Percentiles rank a stretch among this genome's conserved stretches.
These are phyloP conservation scores for Quadroppia sp. DNA, from an alignment of 2,888 invertebrate species.

Conservation along the genomic window DNA sequence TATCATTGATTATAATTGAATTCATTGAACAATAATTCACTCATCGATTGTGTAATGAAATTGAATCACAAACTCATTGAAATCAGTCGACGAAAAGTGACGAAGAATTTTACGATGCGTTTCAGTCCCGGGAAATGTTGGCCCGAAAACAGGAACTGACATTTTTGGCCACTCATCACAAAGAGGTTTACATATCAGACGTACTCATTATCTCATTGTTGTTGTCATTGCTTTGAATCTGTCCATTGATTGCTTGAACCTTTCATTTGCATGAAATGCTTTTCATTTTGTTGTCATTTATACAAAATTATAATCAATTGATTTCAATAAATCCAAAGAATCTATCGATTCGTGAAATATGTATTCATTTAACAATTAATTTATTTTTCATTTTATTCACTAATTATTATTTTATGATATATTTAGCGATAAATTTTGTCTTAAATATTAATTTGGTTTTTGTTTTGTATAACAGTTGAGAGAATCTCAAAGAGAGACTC, in stretches of 20 bases:
- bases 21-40: neutral
- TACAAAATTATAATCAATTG: neutral
- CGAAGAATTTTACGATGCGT: neutral
- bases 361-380: neutral
- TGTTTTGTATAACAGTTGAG: slow-evolving; percentile 47
- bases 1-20: slow-evolving; percentile 5
- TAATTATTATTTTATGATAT: neutral
- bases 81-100: neutral
- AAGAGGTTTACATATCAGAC: slow-evolving; percentile 1
- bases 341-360: neutral
- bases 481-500: slow-evolving; percentile 24
- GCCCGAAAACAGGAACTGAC: slow-evolving; percentile 1
- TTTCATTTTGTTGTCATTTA: slow-evolving; percentile 4
- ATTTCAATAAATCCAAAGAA: neutral
- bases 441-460: slow-evolving; percentile 1
- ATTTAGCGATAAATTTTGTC: neutral
- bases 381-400: neutral
- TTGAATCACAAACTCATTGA: too few relatives aligned
- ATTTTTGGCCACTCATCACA: slow-evolving; percentile 21
- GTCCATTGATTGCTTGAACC: neutral
- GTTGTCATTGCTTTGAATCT: slow-evolving; percentile 7
- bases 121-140: slow-evolving; percentile 10
- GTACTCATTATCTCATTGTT: slow-evolving; percentile 12
- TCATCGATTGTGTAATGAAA: neutral
- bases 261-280: neutral